Percentiles rank a stretch among this genome's conserved stretches.
Conservation (phyloP, 37 sponge, comb jelly and placozoan genomes). For the Cladorhizidae sp. region DNA sequence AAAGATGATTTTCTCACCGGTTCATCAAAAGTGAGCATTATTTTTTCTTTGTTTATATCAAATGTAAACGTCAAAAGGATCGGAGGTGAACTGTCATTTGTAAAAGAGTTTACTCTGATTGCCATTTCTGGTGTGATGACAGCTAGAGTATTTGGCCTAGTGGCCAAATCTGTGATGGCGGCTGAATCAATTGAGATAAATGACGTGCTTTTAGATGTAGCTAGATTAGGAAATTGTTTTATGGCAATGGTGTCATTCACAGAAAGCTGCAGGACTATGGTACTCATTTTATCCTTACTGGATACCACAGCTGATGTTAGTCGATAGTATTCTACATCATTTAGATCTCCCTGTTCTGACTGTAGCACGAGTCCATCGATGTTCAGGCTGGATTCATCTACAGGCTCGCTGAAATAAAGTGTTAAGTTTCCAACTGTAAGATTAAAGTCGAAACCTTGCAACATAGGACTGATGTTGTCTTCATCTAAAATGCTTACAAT, state of each 20-base stretch:
- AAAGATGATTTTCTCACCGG: constrained; percentile 61
- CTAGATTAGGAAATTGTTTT: constrained; percentile 47
- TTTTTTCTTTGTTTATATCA: constrained; percentile 67
- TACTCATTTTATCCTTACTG: constrained; percentile 14
- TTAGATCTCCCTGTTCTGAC: constrained; percentile 50
- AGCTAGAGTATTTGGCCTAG: constrained; percentile 49
- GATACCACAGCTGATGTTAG: constrained; percentile 48
- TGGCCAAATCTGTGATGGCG: constrained; percentile 66
- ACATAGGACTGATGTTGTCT: constrained; percentile 58
- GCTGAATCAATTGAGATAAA: constrained; percentile 62
- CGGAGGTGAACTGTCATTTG: constrained; percentile 55
- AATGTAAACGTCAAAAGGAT: constrained; percentile 53
- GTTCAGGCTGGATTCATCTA: constrained; percentile 51
- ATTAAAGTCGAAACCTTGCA: constrained; percentile 72
- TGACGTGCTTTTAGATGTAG: constrained; percentile 30
- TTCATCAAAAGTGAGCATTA: constrained; percentile 73
- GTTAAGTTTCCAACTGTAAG: constrained; percentile 58
- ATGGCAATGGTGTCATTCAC: constrained; percentile 64
- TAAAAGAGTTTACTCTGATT: constrained; percentile 29
- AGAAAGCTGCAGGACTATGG: constrained; percentile 40
- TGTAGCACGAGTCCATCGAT: constrained; percentile 69
- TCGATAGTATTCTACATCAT: constrained; percentile 23
- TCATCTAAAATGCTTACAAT: constrained; percentile 52
- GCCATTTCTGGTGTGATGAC: constrained; percentile 44
- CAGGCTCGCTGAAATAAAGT: constrained; percentile 84